phyloP scores from a whole-genome alignment of 2,888 invertebrate genomes.

The Cryptus viduatorius region DNA sequence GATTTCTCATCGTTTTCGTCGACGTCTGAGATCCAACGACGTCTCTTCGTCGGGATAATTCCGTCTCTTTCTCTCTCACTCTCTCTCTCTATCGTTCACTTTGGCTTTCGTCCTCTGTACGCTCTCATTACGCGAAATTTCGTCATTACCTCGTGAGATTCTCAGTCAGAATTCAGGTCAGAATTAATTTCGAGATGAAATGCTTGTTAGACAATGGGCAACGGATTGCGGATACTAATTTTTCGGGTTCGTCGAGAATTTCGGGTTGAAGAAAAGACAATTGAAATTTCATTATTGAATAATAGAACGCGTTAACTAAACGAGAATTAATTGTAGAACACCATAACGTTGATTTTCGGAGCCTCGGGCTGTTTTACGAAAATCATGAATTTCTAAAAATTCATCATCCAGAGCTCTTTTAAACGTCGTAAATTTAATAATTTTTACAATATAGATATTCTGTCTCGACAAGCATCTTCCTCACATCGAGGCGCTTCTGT shows the following conservation, averaged over 20 bases:
- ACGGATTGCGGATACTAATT: neutral
- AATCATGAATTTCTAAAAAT: no score
- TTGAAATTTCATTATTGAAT: neutral
- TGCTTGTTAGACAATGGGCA: constrained; percentile 37
- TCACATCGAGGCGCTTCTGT: no score
- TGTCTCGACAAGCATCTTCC: no score
- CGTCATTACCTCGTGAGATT: constrained; percentile 40
- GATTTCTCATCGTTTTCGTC: constrained; percentile 7
- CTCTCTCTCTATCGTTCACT: constrained; percentile 40
- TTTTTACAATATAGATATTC: no score
- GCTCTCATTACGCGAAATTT: constrained; percentile 57
- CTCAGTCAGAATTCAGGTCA: constrained; percentile 40
- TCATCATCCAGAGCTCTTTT: no score
- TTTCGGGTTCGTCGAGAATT: neutral
- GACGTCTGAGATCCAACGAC: constrained; percentile 23
- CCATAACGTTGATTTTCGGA: no score
- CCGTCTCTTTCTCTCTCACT: constrained; percentile 34
- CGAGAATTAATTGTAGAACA: no score
- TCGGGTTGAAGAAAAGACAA: neutral
- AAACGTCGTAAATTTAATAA: no score
- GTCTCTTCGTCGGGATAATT: constrained; percentile 18
- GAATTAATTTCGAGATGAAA: constrained; percentile 38
- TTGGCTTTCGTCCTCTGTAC: constrained; percentile 9
- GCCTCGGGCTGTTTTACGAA: no score
- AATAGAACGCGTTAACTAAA: neutral